phyloP scores from a whole-genome alignment of 1,140 invertebrate genomes.

The Platyura marginata region DNA sequence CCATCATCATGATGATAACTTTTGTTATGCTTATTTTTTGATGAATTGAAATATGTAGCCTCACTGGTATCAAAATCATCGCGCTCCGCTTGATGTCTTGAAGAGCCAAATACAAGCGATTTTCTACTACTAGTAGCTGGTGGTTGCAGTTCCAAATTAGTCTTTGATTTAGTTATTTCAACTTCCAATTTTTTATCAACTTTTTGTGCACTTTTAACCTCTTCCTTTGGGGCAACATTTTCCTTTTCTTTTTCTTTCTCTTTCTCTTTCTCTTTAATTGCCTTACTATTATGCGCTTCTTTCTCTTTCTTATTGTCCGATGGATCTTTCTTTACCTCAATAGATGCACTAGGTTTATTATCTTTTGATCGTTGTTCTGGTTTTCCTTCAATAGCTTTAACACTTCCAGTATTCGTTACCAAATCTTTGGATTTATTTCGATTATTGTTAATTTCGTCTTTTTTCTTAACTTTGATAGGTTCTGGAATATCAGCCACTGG shows the following conservation, averaged over 20 bases:
- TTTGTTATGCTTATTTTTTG: not conserved
- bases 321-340: not conserved
- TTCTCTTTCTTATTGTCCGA: not conserved
- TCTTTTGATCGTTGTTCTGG: constrained; percentile 9
- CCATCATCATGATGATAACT: not conserved
- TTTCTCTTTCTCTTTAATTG: not conserved
- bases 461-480: not conserved
- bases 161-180: constrained; percentile 1
- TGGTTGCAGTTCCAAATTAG: not conserved
- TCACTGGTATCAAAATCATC: not conserved
- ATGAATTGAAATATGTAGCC: not conserved
- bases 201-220: constrained; percentile 2
- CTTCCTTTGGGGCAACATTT: constrained; percentile 23
- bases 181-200: constrained; percentile 1
- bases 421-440: not conserved
- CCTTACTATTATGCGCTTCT: too few relatives aligned
- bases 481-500: not conserved
- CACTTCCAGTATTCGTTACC: not conserved
- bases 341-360: not conserved
- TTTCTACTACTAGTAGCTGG: constrained; percentile 2
- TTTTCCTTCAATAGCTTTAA: not conserved
- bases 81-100: not conserved
- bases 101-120: not conserved
- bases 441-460: not conserved
- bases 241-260: constrained; percentile 14